Evolutionary conservation across 1,140 invertebrate species (phyloP).

Genomic region (Oreohelix idahoensis): DNA sequence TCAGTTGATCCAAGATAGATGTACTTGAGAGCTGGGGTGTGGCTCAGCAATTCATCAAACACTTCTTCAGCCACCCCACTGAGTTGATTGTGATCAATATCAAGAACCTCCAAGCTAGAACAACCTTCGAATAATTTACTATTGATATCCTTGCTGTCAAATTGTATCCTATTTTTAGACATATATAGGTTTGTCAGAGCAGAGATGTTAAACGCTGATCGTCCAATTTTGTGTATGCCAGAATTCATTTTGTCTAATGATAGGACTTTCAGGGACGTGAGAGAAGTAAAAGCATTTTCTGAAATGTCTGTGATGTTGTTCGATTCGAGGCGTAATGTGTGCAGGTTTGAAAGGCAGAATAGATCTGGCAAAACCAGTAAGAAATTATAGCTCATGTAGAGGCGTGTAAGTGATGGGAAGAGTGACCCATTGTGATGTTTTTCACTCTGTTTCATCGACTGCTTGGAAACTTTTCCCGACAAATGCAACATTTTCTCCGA

Average conservation of each 20-base stretch:
- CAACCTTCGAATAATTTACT: neutral
- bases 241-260: neutral
- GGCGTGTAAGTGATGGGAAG: neutral
- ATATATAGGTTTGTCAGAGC: conserved; percentile 1
- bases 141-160: neutral
- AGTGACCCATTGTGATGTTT: neutral
- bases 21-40: neutral
- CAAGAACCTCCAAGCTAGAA: neutral
- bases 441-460: neutral
- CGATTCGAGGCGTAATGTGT: neutral
- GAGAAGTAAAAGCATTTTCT: neutral
- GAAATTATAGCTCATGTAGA: neutral
- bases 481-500: neutral
- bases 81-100: conserved; percentile 2
- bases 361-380: neutral
- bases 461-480: neutral
- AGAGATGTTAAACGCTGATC: neutral
- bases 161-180: conserved; percentile 16
- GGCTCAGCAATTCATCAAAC: neutral
- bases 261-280: neutral
- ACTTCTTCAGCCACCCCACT: neutral
- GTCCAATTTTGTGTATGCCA: neutral
- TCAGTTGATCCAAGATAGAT: neutral
- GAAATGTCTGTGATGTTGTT: conserved; percentile 24
- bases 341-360: conserved; percentile 1